phyloP scores from a whole-genome alignment of 2,797 vertebrate species.

The Cossypha dichroa region DNA sequence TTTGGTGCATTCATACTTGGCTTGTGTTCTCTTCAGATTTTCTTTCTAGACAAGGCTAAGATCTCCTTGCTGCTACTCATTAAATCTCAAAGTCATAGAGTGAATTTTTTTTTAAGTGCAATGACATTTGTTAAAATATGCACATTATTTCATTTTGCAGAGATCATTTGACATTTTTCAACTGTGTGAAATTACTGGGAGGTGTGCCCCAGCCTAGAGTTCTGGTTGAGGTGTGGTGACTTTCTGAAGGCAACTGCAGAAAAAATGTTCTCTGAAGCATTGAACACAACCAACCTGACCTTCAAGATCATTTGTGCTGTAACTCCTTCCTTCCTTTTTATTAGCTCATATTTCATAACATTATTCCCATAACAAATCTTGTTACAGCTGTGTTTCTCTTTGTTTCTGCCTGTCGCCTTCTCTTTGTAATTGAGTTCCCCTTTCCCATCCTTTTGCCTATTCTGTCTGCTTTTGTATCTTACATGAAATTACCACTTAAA shows the following conservation, averaged over 20 bases:
- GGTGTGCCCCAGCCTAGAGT: background rate
- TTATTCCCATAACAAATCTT: background rate
- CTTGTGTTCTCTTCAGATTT: background rate
- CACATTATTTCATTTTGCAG: constrained; percentile 20
- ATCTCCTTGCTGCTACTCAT: background rate
- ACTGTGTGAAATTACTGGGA: background rate
- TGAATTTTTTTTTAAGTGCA: background rate
- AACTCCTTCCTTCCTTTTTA: background rate
- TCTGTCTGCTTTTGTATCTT: background rate
- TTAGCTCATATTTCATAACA: background rate
- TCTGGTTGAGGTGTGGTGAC: background rate
- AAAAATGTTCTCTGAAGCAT: background rate
- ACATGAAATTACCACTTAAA: background rate
- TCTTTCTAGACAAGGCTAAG: background rate
- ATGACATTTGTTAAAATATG: constrained; percentile 60
- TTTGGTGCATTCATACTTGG: background rate
- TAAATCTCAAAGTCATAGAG: constrained; percentile 2
- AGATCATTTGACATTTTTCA: constrained; percentile 20
- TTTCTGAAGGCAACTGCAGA: background rate
- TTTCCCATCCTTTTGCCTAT: background rate
- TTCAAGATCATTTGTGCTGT: background rate
- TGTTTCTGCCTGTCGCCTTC: background rate
- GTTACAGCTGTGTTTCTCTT: background rate
- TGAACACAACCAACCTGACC: background rate
- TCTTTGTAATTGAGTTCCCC: background rate